Base-by-base conservation (phyloP, 2,888 invertebrate species). In the Drosophila longiperda region DNA sequence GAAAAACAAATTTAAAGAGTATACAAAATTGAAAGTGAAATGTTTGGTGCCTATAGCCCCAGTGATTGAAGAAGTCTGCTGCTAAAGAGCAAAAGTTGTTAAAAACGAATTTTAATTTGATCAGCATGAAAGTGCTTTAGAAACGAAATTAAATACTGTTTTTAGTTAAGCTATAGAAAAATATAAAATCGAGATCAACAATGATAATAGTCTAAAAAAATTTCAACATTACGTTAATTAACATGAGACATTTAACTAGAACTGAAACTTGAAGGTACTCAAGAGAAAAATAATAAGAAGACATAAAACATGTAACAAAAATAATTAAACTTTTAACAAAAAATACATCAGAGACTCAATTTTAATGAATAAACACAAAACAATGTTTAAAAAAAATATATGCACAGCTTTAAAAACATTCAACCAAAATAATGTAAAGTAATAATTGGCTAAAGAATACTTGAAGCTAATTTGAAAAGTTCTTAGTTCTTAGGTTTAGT, bases 381-480 rank as follows among this genome's bases (percentile, higher is more conserved):
- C 38, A 48, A 33, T 54, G 45, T 64, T 9, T 1, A 23, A 69
- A 48, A 66, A 49, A 52, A 58, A 69, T 29, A 29, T 29, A 78
- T 36, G 38, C 75, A 73, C 63, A 64, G 40, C 60, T 71, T 60
- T 68, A 67, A 55, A 29, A 68, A 75, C 75, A 72, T 63, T 69
- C 66, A 77, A 79, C 68, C 62, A 71, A 74, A 58, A 34, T 12
- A 34, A 6, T 49, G 62, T 48, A 48, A 66, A 67, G 32, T 65
- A 72, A 66, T 55, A 66, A 29, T 34, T 23, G 50, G 63, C 80
- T 80, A 74, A 67, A 54, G 33, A 66, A 67, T 54, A 67, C 40
- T 73, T 72, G 69, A 82, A 81, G 81, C 81, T 77, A 80, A 59
- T 74, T 74, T 62, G 52, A 72, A 76, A 55, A 67, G 52, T 62